Evolutionary conservation across 2,113 vertebrate genomes (phyloP).

Genomic region (Desmodus rotundus): DNA sequence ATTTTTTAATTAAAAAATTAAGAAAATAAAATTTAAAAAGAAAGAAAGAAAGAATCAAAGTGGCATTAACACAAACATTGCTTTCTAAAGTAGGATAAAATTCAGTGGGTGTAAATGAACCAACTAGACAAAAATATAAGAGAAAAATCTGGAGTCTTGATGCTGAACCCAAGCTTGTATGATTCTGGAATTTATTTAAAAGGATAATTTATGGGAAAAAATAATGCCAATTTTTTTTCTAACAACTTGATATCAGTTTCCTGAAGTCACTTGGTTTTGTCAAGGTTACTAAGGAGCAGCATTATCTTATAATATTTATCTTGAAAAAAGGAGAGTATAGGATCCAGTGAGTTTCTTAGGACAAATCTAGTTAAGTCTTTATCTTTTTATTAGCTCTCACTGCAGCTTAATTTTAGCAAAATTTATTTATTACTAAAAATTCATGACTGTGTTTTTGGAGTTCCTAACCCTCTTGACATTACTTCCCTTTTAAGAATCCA

Average conservation of each 20-base stretch:
- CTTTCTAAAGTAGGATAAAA: not conserved
- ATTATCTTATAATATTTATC: not conserved
- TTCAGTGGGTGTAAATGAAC: not conserved
- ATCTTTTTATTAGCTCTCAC: not conserved
- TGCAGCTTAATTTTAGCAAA: not conserved
- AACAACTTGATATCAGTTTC: not conserved
- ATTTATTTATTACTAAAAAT: not conserved
- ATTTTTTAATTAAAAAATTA: too few species aligned
- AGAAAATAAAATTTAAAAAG: too few species aligned
- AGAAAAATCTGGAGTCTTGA: not conserved
- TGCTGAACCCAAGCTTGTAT: not conserved
- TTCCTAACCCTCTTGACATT: not conserved
- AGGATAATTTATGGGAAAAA: not conserved
- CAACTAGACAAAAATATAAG: not conserved
- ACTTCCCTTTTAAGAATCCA: not conserved
- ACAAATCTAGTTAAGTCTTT: not conserved
- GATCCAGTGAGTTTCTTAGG: not conserved
- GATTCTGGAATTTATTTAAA: conserved; percentile 65
- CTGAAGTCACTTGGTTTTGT: not conserved
- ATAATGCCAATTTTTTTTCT: not conserved
- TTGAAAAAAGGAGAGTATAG: not conserved
- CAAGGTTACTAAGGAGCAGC: not conserved
- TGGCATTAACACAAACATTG: not conserved
- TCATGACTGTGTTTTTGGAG: not conserved
- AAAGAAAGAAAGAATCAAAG: conserved; percentile 26